Evolutionary conservation across 2,888 invertebrate species (phyloP).

Genomic region (Sesia apiformis): DNA sequence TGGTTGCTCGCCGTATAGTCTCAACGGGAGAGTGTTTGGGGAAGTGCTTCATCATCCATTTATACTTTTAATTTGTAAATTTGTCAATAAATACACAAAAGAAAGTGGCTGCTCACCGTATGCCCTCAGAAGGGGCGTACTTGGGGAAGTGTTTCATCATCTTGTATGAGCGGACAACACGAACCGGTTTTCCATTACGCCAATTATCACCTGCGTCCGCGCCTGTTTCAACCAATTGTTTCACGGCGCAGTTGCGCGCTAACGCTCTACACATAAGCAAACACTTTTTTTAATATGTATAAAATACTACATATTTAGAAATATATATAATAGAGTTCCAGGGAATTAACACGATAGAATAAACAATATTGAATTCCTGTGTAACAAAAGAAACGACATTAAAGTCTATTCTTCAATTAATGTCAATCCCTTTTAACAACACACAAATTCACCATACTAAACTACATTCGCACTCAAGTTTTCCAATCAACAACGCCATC

Average conservation of each 20-base stretch:
- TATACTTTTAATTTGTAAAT: too few relatives aligned
- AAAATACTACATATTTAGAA: too few relatives aligned
- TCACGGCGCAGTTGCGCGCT: slow-evolving; percentile 85
- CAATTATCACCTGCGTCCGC: slow-evolving; percentile 80
- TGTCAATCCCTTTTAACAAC: too few relatives aligned
- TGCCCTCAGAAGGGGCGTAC: slow-evolving; percentile 85
- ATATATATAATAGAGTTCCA: too few relatives aligned
- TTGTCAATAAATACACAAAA: not conserved
- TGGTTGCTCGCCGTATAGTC: slow-evolving; percentile 69
- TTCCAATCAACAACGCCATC: too few relatives aligned
- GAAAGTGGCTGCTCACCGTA: slow-evolving; percentile 43
- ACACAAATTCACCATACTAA: too few relatives aligned
- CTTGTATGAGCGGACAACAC: slow-evolving; percentile 86
- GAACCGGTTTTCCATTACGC: slow-evolving; percentile 83
- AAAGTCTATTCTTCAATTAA: too few relatives aligned
- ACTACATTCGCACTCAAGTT: too few relatives aligned
- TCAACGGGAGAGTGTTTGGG: slow-evolving; percentile 86
- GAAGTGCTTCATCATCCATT: slow-evolving; percentile 78
- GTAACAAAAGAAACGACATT: too few relatives aligned
- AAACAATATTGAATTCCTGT: too few relatives aligned
- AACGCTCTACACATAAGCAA: slow-evolving; percentile 73
- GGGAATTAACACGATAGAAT: too few relatives aligned
- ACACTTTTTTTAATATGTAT: too few relatives aligned
- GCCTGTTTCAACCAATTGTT: slow-evolving; percentile 75
- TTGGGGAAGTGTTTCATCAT: slow-evolving; percentile 81